phyloP scores from a whole-genome alignment of 1,140 invertebrate genomes.

The Agrilus planipennis region DNA sequence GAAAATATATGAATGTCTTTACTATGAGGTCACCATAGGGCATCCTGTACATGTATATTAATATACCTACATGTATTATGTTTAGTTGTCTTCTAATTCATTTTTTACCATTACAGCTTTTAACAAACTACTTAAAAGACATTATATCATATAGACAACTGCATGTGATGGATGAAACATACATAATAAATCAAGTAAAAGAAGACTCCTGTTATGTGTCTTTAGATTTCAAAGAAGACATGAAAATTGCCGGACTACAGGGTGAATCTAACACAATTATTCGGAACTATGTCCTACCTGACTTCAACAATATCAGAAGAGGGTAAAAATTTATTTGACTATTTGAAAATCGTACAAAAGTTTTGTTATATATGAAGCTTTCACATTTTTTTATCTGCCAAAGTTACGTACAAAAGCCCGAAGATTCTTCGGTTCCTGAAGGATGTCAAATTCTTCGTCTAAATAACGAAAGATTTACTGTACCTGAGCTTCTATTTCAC shows the following conservation, averaged over 20 bases:
- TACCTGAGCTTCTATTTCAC: conserved; percentile 91
- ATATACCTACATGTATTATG: too few species aligned
- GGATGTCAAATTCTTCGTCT: conserved; percentile 73
- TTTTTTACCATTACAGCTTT: conserved; percentile 31
- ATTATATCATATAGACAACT: conserved; percentile 93
- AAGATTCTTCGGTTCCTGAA: conserved; percentile 39
- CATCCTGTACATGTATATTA: too few species aligned
- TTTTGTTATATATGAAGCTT: neutral
- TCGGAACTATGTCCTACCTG: conserved; percentile 90
- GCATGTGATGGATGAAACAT: conserved; percentile 98
- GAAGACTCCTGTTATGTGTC: conserved; percentile 96
- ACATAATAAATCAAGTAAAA: conserved; percentile 97
- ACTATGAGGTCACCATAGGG: too few species aligned
- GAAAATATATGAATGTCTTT: too few species aligned
- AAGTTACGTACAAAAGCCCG: conserved; percentile 24
- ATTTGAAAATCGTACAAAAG: too few species aligned
- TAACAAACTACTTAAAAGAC: conserved; percentile 98
- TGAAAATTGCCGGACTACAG: conserved; percentile 61
- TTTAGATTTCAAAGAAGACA: conserved; percentile 71
- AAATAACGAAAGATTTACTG: conserved; percentile 84
- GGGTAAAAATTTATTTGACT: too few species aligned
- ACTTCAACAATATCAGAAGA: conserved; percentile 34
- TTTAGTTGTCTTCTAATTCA: neutral
- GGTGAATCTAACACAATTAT: conserved; percentile 46
- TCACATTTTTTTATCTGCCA: too few species aligned